Evolutionary conservation across 2,113 vertebrate species (phyloP), one percentile per base, ranked within the genome.

Genomic region (Neogobius melanostomus): DNA sequence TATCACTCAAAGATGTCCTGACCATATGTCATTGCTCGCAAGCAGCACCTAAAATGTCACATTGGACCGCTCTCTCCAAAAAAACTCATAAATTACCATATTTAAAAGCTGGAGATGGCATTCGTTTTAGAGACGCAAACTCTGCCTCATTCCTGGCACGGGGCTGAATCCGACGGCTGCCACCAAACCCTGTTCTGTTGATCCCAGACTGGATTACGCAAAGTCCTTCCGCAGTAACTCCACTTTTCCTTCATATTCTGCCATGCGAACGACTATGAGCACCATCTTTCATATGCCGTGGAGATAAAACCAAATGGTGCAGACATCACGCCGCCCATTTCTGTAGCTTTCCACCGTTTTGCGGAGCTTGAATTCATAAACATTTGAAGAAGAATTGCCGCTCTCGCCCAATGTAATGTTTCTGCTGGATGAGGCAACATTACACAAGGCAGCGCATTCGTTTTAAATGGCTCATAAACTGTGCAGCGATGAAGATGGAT

Each of bases 311-410:
- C 63, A 45, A 56, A 57, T 15, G 8, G n/a, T 11, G 69, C 54
- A 78, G 61, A 68, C 66, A 54, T 43, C 11, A 21, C 16, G 65
- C 68, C 63, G 51, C 15, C 15, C 51, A 66, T 77, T 44, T 49
- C 42, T 65, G 11, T 64, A 50, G 50, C 66, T 50, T 73, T 57
- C 12, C 51, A 60, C 14, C 5, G 44, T 16, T 15, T 57, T 57
- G 16, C 12, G 53, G 61, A 1, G 15, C n/a, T 53, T 66, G 15
- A 52, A 12, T 21, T 48, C 8, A 12, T 53, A 73, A 60, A 66
- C 63, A 62, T 82, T 42, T 52, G 56, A 52, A 45, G 21, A 77
- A 57, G 12, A 74, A 68, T 66, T 14, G 43, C 50, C n/a, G 9
- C 0, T 44, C 42, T 60, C 21, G 28, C 47, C n/a, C 28, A 60